Evolutionary conservation across 1,140 invertebrate genomes (phyloP).

Genomic region (Mactra quadrangularis): DNA sequence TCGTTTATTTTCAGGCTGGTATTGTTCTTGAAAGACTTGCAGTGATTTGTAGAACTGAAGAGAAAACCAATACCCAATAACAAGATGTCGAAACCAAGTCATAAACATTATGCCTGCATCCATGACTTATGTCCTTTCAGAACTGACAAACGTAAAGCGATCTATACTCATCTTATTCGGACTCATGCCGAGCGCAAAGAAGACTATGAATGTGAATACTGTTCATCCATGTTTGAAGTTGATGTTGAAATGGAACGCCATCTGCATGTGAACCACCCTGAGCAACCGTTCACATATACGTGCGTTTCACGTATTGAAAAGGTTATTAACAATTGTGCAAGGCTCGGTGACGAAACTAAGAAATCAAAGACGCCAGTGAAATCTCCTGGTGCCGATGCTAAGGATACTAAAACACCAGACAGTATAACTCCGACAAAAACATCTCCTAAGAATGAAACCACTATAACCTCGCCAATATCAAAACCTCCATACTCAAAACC

Average conservation of each 20-base stretch:
- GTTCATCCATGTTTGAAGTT: constrained; percentile 25
- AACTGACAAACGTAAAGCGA: constrained; percentile 58
- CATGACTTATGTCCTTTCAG: constrained; percentile 36
- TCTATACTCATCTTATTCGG: constrained; percentile 53
- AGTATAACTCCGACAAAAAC: too few species aligned
- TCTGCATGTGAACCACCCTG: constrained; percentile 44
- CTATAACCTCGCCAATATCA: not conserved
- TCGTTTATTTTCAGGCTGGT: too few species aligned
- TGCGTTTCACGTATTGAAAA: constrained; percentile 56
- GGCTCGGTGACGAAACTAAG: constrained; percentile 5
- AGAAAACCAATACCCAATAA: too few species aligned
- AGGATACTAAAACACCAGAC: too few species aligned
- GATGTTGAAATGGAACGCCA: constrained; percentile 47
- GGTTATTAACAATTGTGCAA: constrained; percentile 52
- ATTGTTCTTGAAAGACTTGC: too few species aligned
- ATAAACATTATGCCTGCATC: constrained; percentile 30
- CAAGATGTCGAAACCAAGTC: constrained; percentile 48
- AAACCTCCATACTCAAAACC: constrained; percentile 28
- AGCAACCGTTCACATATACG: constrained; percentile 51
- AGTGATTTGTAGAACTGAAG: too few species aligned
- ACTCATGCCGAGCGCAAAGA: constrained; percentile 58
- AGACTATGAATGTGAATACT: constrained; percentile 60
- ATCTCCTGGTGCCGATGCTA: not conserved
- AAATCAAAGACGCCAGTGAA: not conserved
- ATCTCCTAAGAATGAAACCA: constrained; percentile 16